Conservation (phyloP, 2,113 vertebrate genomes). For the Xiphophorus hellerii region DNA sequence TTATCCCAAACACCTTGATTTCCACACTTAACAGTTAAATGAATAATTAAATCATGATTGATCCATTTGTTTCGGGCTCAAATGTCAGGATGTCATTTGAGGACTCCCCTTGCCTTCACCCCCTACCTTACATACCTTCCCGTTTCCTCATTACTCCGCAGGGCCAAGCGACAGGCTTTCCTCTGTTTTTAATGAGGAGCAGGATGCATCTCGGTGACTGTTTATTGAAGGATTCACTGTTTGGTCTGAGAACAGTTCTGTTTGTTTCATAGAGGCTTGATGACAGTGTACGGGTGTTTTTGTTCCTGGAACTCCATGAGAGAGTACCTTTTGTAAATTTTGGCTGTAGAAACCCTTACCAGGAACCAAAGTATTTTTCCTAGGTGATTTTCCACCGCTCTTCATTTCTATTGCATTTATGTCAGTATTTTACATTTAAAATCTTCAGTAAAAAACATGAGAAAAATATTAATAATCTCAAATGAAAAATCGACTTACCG, state of each 20-base stretch:
- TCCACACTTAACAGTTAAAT: conserved; percentile 67
- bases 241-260: conserved; percentile 41
- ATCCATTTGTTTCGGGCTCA: conserved; percentile 72
- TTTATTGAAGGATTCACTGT: conserved; percentile 39
- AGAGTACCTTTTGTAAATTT: conserved; percentile 5
- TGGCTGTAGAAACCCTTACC: not conserved
- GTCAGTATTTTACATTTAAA: not conserved
- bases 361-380: not conserved
- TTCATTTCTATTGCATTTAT: not conserved
- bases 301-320: conserved; percentile 8
- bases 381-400: not conserved
- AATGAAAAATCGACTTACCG: not conserved
- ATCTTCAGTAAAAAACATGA: not conserved
- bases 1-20: conserved; percentile 32
- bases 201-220: conserved; percentile 23
- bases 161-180: conserved; percentile 43
- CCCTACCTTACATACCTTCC: not conserved
- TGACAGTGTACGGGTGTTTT: conserved; percentile 17
- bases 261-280: conserved; percentile 25
- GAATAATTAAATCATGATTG: conserved; percentile 75
- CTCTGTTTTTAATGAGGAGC: conserved; percentile 40
- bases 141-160: conserved; percentile 37
- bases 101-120: conserved; percentile 24
- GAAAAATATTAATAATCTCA: not conserved
- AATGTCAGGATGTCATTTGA: conserved; percentile 77